Evolutionary conservation across 2,113 vertebrate genomes (phyloP).

Genomic region (Passer montanus): DNA sequence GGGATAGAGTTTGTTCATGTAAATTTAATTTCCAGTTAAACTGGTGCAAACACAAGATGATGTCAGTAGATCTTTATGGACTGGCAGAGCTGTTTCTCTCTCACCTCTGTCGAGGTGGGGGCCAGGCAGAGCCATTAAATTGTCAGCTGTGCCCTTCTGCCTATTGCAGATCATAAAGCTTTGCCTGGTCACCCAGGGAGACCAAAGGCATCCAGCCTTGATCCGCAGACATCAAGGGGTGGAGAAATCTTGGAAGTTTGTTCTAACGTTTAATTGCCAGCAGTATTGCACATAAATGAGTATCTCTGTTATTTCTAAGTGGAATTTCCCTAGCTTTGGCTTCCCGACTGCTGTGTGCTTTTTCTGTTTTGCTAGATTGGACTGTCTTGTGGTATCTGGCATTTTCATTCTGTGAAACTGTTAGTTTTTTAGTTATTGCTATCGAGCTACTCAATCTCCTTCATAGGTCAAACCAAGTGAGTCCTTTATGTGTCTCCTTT

Average conservation of each 20-base stretch:
- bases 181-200: neutral
- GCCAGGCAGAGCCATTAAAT: neutral
- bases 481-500: neutral
- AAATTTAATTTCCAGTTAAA: slow-evolving; percentile 58
- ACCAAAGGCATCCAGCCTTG: neutral
- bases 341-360: neutral
- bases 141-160: neutral
- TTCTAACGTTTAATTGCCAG: slow-evolving; percentile 18
- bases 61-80: neutral
- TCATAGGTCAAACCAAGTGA: neutral
- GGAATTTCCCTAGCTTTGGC: neutral
- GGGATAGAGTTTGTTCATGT: slow-evolving; percentile 52
- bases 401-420: neutral
- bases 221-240: neutral
- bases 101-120: neutral
- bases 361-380: neutral
- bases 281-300: neutral
- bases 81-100: neutral
- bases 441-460: neutral
- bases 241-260: neutral
- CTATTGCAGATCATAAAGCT: neutral
- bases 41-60: slow-evolving; percentile 26
- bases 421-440: neutral
- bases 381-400: neutral
- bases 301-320: neutral